phyloP scores from a whole-genome alignment of 2,113 vertebrate genomes.

The Aviceda subcristata region DNA sequence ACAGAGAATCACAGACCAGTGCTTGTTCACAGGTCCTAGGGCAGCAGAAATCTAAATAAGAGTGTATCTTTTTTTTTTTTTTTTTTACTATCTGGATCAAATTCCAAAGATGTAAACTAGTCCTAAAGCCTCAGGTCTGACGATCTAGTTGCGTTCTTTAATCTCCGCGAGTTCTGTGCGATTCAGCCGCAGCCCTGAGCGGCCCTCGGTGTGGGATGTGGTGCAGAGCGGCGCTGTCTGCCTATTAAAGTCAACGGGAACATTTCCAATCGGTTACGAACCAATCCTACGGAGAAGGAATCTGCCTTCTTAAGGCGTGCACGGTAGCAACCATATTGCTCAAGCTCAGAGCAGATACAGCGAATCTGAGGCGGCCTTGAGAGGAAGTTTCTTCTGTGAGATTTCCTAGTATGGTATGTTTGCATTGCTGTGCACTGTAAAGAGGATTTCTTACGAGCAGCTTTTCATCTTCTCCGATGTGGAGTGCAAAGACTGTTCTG shows the following conservation, averaged over 20 bases:
- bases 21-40: neutral
- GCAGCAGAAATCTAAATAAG: neutral
- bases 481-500: neutral
- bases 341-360: neutral
- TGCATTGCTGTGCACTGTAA: neutral
- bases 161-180: fast-evolving
- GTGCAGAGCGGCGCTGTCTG: fast-evolving
- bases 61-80: neutral
- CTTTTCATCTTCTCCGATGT: neutral
- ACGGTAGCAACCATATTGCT: neutral
- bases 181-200: fast-evolving
- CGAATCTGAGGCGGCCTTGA: neutral
- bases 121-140: neutral
- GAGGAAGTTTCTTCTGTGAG: neutral
- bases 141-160: fast-evolving
- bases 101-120: fast-evolving
- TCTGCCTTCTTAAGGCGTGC: neutral
- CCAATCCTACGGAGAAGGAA: neutral
- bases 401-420: constrained; percentile 46
- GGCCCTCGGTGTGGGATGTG: fast-evolving
- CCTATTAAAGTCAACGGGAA: neutral
- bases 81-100: neutral
- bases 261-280: neutral
- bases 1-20: neutral
- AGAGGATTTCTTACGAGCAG: neutral